Percentiles rank a stretch among this genome's conserved stretches.
phyloP scores from a whole-genome alignment of 2,888 invertebrate genomes.

The Eupithecia pulchellata region DNA sequence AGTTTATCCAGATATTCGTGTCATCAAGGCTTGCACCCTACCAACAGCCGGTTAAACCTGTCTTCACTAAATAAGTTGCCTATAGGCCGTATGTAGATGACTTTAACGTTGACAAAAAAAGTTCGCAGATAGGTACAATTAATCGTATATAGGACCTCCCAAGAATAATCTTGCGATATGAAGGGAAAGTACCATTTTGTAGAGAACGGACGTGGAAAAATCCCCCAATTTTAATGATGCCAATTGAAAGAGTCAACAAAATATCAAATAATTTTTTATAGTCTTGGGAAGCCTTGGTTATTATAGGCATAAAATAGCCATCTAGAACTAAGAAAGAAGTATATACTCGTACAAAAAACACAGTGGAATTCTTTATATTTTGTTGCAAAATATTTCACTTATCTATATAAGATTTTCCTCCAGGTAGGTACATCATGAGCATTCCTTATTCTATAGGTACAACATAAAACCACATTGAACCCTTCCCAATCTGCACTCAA shows the following conservation, averaged over 20 bases:
- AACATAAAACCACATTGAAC: conserved; percentile 25
- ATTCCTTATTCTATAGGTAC: conserved; percentile 13
- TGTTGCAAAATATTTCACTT: not conserved
- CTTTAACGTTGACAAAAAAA: not conserved
- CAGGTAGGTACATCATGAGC: not conserved
- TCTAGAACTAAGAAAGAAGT: not conserved
- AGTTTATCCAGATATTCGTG: not conserved
- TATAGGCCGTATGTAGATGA: not conserved
- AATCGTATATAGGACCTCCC: no score
- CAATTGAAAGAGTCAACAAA: no score
- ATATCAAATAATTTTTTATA: no score
- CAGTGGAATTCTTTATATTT: not conserved
- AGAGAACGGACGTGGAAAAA: no score
- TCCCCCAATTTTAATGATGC: no score
- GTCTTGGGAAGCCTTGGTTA: no score
- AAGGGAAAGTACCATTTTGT: no score
- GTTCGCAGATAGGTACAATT: not conserved
- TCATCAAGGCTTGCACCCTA: not conserved
- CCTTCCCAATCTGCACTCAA: conserved; percentile 30
- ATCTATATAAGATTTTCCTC: not conserved
- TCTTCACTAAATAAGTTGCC: not conserved
- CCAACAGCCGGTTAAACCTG: no score
- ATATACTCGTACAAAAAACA: not conserved
- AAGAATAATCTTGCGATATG: no score
- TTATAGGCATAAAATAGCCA: not conserved